These are phyloP conservation scores for Capromys pilorides DNA, from an alignment of 2,797 vertebrate species.

Conservation along the genomic window DNA sequence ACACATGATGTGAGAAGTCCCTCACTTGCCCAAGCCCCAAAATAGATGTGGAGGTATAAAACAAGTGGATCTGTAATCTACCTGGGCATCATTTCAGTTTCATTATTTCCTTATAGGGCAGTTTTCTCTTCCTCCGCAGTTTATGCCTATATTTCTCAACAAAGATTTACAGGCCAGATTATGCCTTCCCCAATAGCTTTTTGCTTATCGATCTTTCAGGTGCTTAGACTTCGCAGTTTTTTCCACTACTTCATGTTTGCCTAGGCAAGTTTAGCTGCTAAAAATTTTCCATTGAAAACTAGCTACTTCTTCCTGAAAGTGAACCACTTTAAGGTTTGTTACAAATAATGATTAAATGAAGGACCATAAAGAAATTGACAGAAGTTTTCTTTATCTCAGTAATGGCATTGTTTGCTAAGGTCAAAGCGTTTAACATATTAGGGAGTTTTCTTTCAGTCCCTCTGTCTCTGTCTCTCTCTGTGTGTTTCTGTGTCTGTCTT, in stretches of 20 bases:
- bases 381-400: conserved; percentile 30
- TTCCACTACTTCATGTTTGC: not conserved
- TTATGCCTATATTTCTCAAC: not conserved
- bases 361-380: conserved; percentile 15
- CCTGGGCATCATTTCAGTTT: not conserved
- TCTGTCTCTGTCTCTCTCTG: not conserved
- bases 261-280: not conserved
- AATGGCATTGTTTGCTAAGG: not conserved
- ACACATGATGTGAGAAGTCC: not conserved
- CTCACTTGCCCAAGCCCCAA: not conserved
- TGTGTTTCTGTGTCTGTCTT: not conserved
- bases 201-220: not conserved
- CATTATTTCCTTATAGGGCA: not conserved
- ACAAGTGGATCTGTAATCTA: not conserved
- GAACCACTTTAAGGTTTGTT: not conserved
- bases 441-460: not conserved
- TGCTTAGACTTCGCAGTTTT: not conserved
- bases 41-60: not conserved
- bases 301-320: not conserved
- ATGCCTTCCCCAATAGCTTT: not conserved
- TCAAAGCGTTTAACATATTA: not conserved
- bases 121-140: not conserved
- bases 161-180: not conserved
- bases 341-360: too few relatives aligned
- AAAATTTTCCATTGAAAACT: not conserved